phyloP scores from a whole-genome alignment of 2,113 vertebrate genomes.

The Piprites chloris region DNA sequence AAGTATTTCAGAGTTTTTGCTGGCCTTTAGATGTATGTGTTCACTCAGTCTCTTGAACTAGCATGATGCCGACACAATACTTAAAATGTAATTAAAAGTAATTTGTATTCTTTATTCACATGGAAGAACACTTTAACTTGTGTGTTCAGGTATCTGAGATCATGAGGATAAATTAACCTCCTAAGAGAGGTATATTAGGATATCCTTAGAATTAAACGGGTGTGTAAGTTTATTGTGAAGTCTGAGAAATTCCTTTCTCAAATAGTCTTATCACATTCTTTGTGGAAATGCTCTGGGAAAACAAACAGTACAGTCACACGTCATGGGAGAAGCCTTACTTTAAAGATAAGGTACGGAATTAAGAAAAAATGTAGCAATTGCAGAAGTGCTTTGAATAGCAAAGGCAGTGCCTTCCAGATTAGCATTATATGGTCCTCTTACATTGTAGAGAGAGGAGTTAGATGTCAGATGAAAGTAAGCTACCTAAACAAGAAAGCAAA shows the following conservation, averaged over 20 bases:
- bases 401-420: not conserved
- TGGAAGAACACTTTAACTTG: not conserved
- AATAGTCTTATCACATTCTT: not conserved
- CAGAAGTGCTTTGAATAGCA: conserved; percentile 7
- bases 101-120: not conserved
- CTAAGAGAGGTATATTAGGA: not conserved
- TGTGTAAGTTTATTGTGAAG: not conserved
- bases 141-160: not conserved
- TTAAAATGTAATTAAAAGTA: not conserved
- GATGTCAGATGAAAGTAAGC: conserved; percentile 62
- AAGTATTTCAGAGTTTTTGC: not conserved
- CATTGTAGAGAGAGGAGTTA: not conserved
- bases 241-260: not conserved
- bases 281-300: not conserved
- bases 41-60: not conserved
- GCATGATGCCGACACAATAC: not conserved
- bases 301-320: not conserved
- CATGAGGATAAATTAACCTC: not conserved
- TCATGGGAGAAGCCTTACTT: not conserved
- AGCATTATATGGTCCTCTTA: conserved; percentile 18
- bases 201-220: not conserved
- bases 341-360: not conserved
- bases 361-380: not conserved
- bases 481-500: conserved; percentile 63
- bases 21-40: not conserved